Evolutionary conservation across 1,140 invertebrate species (phyloP), one percentile per base, ranked within the genome.

Genomic region (Zaprionus capensis): DNA sequence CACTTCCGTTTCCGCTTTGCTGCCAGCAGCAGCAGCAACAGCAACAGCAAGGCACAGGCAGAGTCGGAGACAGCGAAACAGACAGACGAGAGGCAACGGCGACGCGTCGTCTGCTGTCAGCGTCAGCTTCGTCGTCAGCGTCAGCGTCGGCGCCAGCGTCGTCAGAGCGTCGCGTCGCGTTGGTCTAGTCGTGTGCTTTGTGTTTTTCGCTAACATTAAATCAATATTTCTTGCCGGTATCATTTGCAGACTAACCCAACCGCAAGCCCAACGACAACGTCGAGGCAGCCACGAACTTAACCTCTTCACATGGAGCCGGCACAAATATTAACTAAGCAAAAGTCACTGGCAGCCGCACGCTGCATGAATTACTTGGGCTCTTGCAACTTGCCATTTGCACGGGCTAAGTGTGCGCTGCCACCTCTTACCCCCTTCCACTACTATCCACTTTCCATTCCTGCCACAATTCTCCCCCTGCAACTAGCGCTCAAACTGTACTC

Each of bases 311-410:
- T 73, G 76, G 78, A 82, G 57, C 64, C 69, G 66, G 63, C 73
- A 74, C 80, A 81, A 87, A 86, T 87, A 87, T 86, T 87, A 86
- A 83, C 83, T 80, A 71, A 88, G 68, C 70, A 31, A 67, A 77
- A 80, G 85, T 80, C 77, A 68, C 63, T 26, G 64, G 55, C 79
- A 76, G 74, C 38, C 49, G 24, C 31, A 3, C 28, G 22, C 26
- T 64, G 77, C 53, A 61, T 65, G 46, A 61, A 67, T 49, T 66
- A 71, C 67, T 71, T 67, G 66, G n/a, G n/a, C 46, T 64, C 34
- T 84, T 41, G 51, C 66, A 12, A 22, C 15, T 74, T 51, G 61
- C 51, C 24, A 49, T 34, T 34, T 34, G 31, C 31, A 34, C 31
- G 56, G n/a, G 20, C n/a, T 64, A n/a, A 51, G 17, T 51, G 36